These are phyloP conservation scores for Meloidogyne exigua DNA, from an alignment of 1,140 invertebrate genomes.

Conservation along the genomic window DNA sequence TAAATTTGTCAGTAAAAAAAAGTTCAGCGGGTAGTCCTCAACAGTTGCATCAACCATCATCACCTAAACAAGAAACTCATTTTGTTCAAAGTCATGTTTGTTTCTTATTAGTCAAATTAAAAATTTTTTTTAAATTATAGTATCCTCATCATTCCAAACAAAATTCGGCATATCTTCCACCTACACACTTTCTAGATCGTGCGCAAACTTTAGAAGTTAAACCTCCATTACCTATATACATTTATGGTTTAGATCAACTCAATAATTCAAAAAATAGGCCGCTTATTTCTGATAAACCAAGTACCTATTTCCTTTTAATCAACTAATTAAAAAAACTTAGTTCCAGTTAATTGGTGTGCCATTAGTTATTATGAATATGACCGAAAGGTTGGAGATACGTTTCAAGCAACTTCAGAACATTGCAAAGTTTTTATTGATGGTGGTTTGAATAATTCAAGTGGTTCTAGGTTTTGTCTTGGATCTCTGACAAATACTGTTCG, in stretches of 20 bases:
- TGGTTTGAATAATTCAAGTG: constrained; percentile 28
- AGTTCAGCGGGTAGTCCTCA: background rate
- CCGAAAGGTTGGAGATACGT: constrained; percentile 35
- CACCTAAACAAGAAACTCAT: background rate
- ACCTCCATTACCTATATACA: constrained; percentile 27
- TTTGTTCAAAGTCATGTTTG: background rate
- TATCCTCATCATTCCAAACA: background rate
- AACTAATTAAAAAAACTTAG: constrained; percentile 6
- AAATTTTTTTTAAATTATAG: background rate
- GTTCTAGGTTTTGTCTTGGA: constrained; percentile 37
- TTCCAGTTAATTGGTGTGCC: constrained; percentile 31
- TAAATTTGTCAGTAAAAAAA: background rate
- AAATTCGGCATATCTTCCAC: background rate
- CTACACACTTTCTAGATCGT: background rate
- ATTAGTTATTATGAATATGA: constrained; percentile 40
- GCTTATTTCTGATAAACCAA: constrained; percentile 36
- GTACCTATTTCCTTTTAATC: constrained; percentile 3
- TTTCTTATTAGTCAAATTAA: background rate
- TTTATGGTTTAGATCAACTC: constrained; percentile 39
- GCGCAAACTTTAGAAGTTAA: background rate
- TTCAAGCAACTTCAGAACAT: constrained; percentile 30
- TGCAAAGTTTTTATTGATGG: constrained; percentile 38
- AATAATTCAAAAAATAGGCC: constrained; percentile 28
- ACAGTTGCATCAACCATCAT: background rate
- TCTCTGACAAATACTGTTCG: constrained; percentile 29